Evolutionary conservation across 1,140 invertebrate species (phyloP).

Genomic region (Pogonomyrmex californicus): DNA sequence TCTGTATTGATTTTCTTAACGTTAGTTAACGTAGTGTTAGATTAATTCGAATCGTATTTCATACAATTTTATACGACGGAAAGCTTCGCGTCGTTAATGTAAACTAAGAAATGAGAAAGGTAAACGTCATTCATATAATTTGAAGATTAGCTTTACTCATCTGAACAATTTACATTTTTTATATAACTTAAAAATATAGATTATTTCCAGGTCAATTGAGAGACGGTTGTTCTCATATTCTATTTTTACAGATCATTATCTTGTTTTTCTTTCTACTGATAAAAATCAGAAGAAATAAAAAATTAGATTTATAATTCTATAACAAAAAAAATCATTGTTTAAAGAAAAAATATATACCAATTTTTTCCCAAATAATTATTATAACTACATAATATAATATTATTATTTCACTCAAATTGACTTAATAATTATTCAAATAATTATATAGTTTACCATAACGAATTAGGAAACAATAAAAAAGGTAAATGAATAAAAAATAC

Average conservation of each 20-base stretch:
- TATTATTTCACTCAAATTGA: not conserved
- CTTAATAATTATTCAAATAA: not conserved
- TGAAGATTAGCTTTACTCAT: not conserved
- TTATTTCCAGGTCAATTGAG: not conserved
- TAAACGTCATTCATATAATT: not conserved
- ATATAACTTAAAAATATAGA: not conserved
- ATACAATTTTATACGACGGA: not conserved
- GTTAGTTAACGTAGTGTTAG: not conserved
- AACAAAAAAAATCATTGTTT: not conserved
- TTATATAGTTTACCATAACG: not conserved
- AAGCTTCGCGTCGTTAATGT: not conserved
- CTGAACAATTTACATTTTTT: not conserved
- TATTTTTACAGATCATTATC: not conserved
- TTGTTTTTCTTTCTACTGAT: not conserved
- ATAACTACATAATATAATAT: too few species aligned
- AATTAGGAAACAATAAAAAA: not conserved
- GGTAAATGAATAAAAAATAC: slow-evolving; percentile 1
- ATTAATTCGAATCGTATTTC: not conserved
- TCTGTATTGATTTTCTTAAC: not conserved
- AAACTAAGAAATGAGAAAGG: not conserved
- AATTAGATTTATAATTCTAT: not conserved
- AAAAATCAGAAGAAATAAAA: not conserved
- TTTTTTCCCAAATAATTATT: too few species aligned
- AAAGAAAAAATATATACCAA: too few species aligned
- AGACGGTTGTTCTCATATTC: not conserved